A percentile compares a stretch with the other conserved stretches of the same genome.
These are phyloP conservation scores for Galerucella nymphaeae DNA, from an alignment of 2,888 invertebrate genomes.

Conservation along the genomic window DNA sequence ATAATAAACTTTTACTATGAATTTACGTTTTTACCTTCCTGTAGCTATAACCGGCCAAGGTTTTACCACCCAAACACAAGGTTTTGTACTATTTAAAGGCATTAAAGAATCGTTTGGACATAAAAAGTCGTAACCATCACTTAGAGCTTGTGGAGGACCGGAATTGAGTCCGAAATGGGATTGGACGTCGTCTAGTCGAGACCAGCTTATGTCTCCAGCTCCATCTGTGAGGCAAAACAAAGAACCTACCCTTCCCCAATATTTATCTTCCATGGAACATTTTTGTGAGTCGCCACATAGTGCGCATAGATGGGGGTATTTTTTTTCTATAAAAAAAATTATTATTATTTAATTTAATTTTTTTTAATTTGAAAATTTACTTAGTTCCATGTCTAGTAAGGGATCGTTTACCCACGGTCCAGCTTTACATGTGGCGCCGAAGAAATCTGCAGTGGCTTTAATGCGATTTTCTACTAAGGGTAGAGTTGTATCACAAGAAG, in stretches of 20 bases:
- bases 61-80: constrained; percentile 82
- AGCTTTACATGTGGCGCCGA: constrained; percentile 85
- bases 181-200: constrained; percentile 75
- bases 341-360: neutral
- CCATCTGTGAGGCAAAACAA: constrained; percentile 82
- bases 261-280: constrained; percentile 78
- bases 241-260: constrained; percentile 86
- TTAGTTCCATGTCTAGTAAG: constrained; percentile 72
- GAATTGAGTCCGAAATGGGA: constrained; percentile 73
- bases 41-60: constrained; percentile 83
- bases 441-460: constrained; percentile 78
- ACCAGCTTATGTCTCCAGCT: constrained; percentile 86
- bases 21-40: constrained; percentile 66
- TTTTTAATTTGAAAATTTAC: constrained; percentile 62
- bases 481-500: constrained; percentile 75
- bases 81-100: constrained; percentile 68
- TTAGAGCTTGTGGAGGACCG: constrained; percentile 60
- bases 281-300: constrained; percentile 73
- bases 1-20: neutral
- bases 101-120: constrained; percentile 81
- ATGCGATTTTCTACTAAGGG: constrained; percentile 83
- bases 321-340: constrained; percentile 65
- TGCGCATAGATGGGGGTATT: constrained; percentile 78
- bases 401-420: constrained; percentile 84
- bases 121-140: constrained; percentile 73